Evolutionary conservation across 2,888 invertebrate genomes (phyloP), one percentile per base, ranked within the genome.

Genomic region (Sympetrum striolatum): DNA sequence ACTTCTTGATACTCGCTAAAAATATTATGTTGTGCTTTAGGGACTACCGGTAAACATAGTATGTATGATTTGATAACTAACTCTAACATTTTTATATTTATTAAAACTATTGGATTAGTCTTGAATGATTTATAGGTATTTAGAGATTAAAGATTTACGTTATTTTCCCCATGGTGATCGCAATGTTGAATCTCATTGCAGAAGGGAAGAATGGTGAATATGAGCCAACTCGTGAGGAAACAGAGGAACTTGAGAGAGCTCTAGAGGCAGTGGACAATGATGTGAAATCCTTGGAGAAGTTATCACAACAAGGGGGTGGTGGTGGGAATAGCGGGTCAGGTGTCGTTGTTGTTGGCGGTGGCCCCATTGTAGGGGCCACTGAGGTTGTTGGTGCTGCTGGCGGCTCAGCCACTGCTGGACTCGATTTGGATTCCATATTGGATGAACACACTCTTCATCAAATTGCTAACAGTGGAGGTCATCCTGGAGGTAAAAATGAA

Each of bases 241-340:
- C 97, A 60, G 98, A 98, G 92, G 98, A 98, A 93, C 94, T 98
- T 92, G 98, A 98, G 93, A 96, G 98, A 91, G 98, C 98, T 14
- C 94, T 98, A 91, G 97, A 97, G 92, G 96, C 96, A 86, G 97
- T 97, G 81, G 96, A 97, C 93, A 96, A 96, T 93, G 96, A 96
- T 93, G 96, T 96, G 35, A 96, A 96, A 93, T 96, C 96, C 91
- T 93, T 96, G 92, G 96, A 96, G 93, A 96, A 96, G 93, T 94
- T 96, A 93, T 96, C 96, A 90, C 95, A 80, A 25, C 90, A 90
- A 81, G 80, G 80, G 31, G 80, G 58, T 80, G 90, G 80, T 8
- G 80, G 35, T 31, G 80, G 73, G 10, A 90, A 48, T 35, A 80
- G 44, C 25, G 90, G 80, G 31, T 8, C 80, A 15, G 86, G 86